These are phyloP conservation scores for Aphelocoma californica DNA, from an alignment of 2,797 vertebrate genomes.

Conservation along the genomic window DNA sequence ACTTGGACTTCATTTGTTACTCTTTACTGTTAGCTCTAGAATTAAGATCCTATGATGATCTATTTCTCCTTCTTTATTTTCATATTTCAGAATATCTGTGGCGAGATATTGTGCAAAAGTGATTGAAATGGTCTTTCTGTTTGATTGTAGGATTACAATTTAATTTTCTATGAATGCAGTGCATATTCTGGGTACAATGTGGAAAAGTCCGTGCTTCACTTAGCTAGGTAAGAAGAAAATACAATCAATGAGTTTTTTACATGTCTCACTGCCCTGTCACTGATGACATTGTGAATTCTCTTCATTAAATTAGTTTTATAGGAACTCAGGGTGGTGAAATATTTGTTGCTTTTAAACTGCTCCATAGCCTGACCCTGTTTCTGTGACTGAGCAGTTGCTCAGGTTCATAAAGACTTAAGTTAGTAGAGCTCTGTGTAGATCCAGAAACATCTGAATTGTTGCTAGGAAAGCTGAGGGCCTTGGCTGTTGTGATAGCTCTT, in stretches of 20 bases:
- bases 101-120: background rate
- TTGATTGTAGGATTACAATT: slow-evolving; percentile 79
- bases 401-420: background rate
- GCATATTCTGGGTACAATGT: slow-evolving; percentile 86
- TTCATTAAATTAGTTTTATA: background rate
- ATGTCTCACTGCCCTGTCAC: background rate
- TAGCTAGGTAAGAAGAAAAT: slow-evolving; percentile 83
- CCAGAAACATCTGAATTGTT: background rate
- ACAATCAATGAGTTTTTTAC: background rate
- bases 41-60: background rate
- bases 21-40: background rate
- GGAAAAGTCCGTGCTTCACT: slow-evolving; percentile 81
- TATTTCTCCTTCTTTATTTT: background rate
- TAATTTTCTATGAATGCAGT: slow-evolving; percentile 93
- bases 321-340: background rate
- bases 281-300: background rate
- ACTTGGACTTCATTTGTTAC: background rate
- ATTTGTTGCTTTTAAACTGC: background rate
- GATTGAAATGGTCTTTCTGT: background rate
- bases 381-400: background rate
- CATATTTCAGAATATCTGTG: background rate
- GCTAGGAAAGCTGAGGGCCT: background rate
- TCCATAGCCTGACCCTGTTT: background rate
- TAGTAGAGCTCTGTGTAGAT: background rate
- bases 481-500: background rate